Evolutionary conservation across 2,797 vertebrate genomes (phyloP).

Genomic region (Notamacropus eugenii): DNA sequence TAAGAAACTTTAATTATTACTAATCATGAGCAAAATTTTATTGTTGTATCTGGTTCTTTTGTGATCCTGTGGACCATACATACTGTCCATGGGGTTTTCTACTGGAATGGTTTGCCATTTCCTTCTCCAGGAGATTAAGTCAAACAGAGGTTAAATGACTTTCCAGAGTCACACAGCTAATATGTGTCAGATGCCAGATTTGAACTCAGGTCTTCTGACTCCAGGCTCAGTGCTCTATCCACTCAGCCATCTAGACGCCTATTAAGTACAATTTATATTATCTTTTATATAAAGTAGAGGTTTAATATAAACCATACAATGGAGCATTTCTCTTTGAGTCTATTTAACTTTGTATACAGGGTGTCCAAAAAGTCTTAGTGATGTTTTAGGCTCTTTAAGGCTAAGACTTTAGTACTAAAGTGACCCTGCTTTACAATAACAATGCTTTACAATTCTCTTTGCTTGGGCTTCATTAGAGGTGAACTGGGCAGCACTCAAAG

Average conservation of each 20-base stretch:
- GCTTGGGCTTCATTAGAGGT: slow-evolving; percentile 22
- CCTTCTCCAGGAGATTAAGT: neutral
- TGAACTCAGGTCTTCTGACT: neutral
- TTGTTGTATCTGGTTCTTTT: neutral
- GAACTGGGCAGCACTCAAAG: neutral
- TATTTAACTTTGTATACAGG: neutral
- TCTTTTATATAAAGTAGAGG: neutral
- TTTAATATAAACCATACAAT: neutral
- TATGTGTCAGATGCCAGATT: neutral
- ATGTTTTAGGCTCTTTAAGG: neutral
- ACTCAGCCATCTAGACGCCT: neutral
- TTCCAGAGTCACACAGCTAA: neutral
- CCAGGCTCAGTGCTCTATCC: neutral
- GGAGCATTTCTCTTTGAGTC: neutral
- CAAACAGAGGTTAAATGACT: neutral
- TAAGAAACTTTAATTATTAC: slow-evolving; percentile 25
- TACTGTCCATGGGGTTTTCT: neutral
- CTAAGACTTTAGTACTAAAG: neutral
- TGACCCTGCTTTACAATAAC: slow-evolving; percentile 31
- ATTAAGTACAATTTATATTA: neutral
- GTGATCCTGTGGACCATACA: neutral
- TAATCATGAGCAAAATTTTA: neutral
- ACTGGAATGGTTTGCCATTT: neutral
- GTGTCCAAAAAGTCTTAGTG: neutral
- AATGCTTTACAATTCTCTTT: slow-evolving; percentile 57